Evolutionary conservation across 2,888 invertebrate genomes (phyloP).

Genomic region (Amblyteles armatorius): DNA sequence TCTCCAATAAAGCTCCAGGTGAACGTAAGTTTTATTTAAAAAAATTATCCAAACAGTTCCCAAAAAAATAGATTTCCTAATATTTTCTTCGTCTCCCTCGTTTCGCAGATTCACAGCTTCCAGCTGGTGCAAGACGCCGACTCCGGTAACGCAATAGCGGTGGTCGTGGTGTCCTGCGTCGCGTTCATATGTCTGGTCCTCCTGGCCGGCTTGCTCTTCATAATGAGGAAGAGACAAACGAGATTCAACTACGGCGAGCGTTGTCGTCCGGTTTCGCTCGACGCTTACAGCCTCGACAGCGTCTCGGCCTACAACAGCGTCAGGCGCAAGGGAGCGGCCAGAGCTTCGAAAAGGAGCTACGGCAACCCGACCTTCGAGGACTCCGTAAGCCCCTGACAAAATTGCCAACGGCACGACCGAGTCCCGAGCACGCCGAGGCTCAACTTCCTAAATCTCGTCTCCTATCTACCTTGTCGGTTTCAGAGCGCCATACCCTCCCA

Average conservation of each 20-base stretch:
- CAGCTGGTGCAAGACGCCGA: slow-evolving; percentile 79
- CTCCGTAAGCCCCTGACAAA: slow-evolving; percentile 87
- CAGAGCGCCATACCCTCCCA: slow-evolving; percentile 87
- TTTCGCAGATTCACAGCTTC: slow-evolving; percentile 80
- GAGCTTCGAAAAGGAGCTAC: slow-evolving; percentile 94
- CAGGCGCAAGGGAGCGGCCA: slow-evolving; percentile 89
- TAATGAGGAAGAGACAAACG: slow-evolving; percentile 93
- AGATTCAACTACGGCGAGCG: slow-evolving; percentile 93
- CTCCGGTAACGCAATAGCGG: slow-evolving; percentile 88
- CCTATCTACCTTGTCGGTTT: slow-evolving; percentile 39
- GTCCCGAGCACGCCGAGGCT: neutral
- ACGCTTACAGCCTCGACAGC: slow-evolving; percentile 96
- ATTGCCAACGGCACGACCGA: neutral
- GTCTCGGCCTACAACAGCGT: slow-evolving; percentile 93
- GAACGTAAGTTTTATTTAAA: slow-evolving; percentile 75
- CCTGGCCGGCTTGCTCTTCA: slow-evolving; percentile 91
- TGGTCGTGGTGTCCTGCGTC: slow-evolving; percentile 92
- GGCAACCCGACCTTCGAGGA: slow-evolving; percentile 97
- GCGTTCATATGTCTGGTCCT: slow-evolving; percentile 92
- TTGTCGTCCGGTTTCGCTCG: slow-evolving; percentile 94
- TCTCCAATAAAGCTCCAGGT: slow-evolving; percentile 75
- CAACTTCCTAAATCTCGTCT: neutral
- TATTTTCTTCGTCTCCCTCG: slow-evolving; percentile 7
- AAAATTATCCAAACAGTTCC: neutral
- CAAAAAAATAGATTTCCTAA: neutral